Evolutionary conservation across 2,113 vertebrate genomes (phyloP).

Genomic region (Nematolebias whitei): DNA sequence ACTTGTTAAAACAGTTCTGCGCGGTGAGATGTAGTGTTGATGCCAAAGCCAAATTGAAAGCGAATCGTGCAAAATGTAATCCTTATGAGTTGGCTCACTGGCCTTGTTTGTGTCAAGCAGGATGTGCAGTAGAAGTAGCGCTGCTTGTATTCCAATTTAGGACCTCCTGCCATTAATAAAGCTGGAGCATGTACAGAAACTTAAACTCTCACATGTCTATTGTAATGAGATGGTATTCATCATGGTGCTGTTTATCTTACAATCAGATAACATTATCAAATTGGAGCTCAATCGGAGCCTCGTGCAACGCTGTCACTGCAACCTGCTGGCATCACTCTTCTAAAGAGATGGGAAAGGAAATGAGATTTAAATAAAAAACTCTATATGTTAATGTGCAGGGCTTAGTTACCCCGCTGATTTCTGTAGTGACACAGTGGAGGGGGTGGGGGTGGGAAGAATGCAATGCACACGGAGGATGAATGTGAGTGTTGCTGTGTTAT

Average conservation of each 20-base stretch:
- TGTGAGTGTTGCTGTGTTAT: slow-evolving; percentile 45
- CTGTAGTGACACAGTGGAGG: slow-evolving; percentile 14
- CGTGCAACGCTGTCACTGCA: slow-evolving; percentile 42
- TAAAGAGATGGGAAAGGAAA: slow-evolving; percentile 74
- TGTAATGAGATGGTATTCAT: slow-evolving; percentile 82
- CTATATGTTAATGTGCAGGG: slow-evolving; percentile 78
- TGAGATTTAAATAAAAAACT: slow-evolving; percentile 80
- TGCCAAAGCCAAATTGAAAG: slow-evolving; percentile 33
- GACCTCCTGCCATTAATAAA: slow-evolving; percentile 81
- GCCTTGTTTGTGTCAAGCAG: slow-evolving; percentile 67
- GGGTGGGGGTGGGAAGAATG: background rate
- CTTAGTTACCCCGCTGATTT: slow-evolving; percentile 60
- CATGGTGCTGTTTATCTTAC: slow-evolving; percentile 78
- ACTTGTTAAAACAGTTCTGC: slow-evolving; percentile 33
- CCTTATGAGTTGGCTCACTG: slow-evolving; percentile 43
- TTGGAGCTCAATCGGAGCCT: slow-evolving; percentile 66
- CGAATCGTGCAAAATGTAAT: slow-evolving; percentile 59
- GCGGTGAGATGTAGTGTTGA: slow-evolving; percentile 3
- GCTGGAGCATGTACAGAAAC: slow-evolving; percentile 76
- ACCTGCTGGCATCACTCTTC: slow-evolving; percentile 71
- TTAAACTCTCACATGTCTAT: slow-evolving; percentile 81
- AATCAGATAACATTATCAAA: slow-evolving; percentile 79
- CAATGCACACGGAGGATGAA: slow-evolving; percentile 26
- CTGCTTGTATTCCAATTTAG: slow-evolving; percentile 67
- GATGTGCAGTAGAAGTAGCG: slow-evolving; percentile 30